Conservation (phyloP, 2,888 invertebrate genomes). For the Euzophera pinguis region DNA sequence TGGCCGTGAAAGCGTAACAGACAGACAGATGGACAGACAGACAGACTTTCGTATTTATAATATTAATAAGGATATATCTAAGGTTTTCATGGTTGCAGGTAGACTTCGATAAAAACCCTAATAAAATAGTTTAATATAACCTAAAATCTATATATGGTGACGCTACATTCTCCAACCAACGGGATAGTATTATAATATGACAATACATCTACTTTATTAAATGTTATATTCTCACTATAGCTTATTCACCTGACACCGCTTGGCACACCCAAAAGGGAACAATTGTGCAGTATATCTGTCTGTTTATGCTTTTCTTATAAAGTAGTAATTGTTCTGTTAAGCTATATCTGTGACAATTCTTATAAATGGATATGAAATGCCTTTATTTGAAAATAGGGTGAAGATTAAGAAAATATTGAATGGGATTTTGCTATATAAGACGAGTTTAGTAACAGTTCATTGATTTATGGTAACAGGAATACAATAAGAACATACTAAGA, state of each 20-base stretch:
- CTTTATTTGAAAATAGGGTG: not conserved
- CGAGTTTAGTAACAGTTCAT: not conserved
- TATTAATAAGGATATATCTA: no score
- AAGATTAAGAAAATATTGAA: not conserved
- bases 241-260: conserved; percentile 10
- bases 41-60: no score
- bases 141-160: no score
- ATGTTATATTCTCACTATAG: conserved; percentile 2
- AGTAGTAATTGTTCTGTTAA: conserved; percentile 11
- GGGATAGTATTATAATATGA: not conserved
- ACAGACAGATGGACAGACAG: no score
- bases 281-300: conserved; percentile 12
- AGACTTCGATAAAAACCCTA: no score
- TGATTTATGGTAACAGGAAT: not conserved
- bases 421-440: not conserved
- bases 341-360: conserved; percentile 4
- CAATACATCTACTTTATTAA: not conserved
- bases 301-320: conserved; percentile 13
- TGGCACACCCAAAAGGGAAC: conserved; percentile 9
- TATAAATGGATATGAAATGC: conserved; percentile 5
- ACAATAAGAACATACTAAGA: not conserved
- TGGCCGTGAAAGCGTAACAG: no score
- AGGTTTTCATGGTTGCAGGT: no score
- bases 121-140: no score
- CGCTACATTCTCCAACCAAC: no score